A percentile compares a stretch with the other conserved stretches of the same genome.
Conservation (phyloP, 2,888 invertebrate species). For the Selenia dentaria region DNA sequence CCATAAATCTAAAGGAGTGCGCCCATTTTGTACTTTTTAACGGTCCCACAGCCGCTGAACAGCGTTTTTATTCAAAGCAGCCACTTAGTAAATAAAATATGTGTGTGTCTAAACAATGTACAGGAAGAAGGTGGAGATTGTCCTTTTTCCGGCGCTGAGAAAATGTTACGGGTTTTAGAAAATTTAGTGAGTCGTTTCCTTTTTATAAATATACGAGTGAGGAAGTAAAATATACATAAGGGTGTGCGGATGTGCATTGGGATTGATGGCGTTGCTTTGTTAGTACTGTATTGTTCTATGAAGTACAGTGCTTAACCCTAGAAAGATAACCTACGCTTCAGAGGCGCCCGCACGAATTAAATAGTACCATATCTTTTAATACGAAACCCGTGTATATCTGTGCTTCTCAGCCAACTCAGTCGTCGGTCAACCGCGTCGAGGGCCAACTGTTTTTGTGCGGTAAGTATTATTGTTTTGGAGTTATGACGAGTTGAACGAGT, state of each 20-base stretch:
- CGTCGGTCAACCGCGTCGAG: too few relatives aligned
- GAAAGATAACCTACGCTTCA: too few relatives aligned
- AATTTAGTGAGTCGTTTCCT: conserved; percentile 15
- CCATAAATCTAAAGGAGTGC: conserved; percentile 60
- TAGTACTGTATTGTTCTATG: background rate
- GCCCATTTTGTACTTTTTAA: conserved; percentile 74
- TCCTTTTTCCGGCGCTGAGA: conserved; percentile 57
- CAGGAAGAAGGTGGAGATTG: conserved; percentile 70
- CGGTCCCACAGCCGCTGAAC: conserved; percentile 59
- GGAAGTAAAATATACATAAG: conserved; percentile 1
- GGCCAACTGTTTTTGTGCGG: too few relatives aligned
- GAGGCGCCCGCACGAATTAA: too few relatives aligned
- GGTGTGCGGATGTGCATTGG: background rate
- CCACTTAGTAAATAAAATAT: conserved; percentile 83
- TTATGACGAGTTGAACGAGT: too few relatives aligned
- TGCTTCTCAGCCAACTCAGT: too few relatives aligned
- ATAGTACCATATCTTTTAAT: too few relatives aligned
- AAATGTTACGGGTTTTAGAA: conserved; percentile 42
- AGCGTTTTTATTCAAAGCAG: conserved; percentile 82
- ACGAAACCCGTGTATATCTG: too few relatives aligned
- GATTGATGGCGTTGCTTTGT: conserved; percentile 2
- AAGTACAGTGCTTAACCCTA: too few relatives aligned
- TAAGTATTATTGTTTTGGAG: too few relatives aligned
- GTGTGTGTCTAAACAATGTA: conserved; percentile 74
- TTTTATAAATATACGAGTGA: conserved; percentile 1